Evolutionary conservation across 2,888 invertebrate genomes (phyloP).

Genomic region (Diarsia dahlii): DNA sequence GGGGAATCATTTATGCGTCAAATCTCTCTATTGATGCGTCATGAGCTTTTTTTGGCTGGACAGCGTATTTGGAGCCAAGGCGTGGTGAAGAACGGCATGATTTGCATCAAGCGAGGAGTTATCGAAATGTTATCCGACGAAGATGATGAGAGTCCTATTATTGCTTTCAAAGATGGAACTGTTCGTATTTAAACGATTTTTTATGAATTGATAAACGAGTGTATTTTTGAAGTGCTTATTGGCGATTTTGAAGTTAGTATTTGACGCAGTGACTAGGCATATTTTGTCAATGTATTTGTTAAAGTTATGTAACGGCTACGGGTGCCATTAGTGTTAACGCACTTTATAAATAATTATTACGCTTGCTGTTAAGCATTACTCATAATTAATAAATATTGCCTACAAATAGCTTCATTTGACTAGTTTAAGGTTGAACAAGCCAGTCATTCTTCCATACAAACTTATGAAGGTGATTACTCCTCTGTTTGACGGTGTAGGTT

Average conservation of each 20-base stretch:
- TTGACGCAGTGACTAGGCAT: background rate
- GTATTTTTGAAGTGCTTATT: background rate
- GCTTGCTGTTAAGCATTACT: background rate
- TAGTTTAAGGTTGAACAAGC: too few relatives aligned
- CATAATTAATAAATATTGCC: background rate
- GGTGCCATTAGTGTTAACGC: background rate
- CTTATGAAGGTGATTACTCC: too few relatives aligned
- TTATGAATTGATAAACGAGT: background rate
- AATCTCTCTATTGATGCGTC: conserved; percentile 83
- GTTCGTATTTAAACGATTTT: conserved; percentile 72
- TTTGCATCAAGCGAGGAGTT: conserved; percentile 86
- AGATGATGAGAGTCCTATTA: conserved; percentile 89
- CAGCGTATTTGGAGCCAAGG: conserved; percentile 86
- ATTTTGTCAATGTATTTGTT: background rate
- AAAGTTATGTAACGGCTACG: background rate
- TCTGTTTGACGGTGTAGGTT: too few relatives aligned
- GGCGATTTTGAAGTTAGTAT: background rate
- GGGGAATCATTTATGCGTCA: conserved; percentile 87
- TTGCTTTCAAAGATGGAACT: conserved; percentile 87
- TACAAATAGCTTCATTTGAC: background rate
- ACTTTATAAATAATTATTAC: background rate
- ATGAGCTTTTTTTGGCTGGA: conserved; percentile 82
- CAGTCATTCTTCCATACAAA: too few relatives aligned
- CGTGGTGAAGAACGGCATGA: conserved; percentile 85
- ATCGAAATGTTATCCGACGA: conserved; percentile 89